Evolutionary conservation across 2,888 invertebrate genomes (phyloP).

Genomic region (Theodoxus fluviatilis): DNA sequence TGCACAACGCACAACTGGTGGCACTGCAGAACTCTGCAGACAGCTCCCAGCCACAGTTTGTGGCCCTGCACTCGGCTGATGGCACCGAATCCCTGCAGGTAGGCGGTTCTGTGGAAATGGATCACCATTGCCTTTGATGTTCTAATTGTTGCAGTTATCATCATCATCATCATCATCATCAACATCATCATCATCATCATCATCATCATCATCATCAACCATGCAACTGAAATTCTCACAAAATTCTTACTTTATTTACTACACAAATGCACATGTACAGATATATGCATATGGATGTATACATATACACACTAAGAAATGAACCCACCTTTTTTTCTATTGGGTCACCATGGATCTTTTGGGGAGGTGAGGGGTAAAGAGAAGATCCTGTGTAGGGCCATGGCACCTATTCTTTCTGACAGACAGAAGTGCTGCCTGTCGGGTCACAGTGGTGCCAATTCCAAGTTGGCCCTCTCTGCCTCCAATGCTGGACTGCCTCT

Average conservation of each 20-base stretch:
- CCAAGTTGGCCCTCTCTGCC: too few relatives aligned
- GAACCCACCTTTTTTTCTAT: too few relatives aligned
- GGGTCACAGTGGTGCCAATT: too few relatives aligned
- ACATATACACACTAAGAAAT: too few relatives aligned
- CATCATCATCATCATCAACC: background rate
- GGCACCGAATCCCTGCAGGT: slow-evolving; percentile 35
- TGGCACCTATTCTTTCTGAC: too few relatives aligned
- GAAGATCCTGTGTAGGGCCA: too few relatives aligned
- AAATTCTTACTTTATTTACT: background rate
- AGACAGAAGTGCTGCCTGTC: too few relatives aligned
- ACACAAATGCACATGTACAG: too few relatives aligned
- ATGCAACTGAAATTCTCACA: background rate
- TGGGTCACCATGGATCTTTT: too few relatives aligned
- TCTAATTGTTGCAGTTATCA: slow-evolving; percentile 17
- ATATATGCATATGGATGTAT: too few relatives aligned
- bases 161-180: slow-evolving; percentile 23
- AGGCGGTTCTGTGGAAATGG: background rate
- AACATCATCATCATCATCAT: background rate
- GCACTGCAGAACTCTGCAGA: slow-evolving; percentile 51
- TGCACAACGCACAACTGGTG: slow-evolving; percentile 43
- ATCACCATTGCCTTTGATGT: slow-evolving; percentile 19
- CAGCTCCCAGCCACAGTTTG: slow-evolving; percentile 49
- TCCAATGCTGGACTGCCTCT: too few relatives aligned
- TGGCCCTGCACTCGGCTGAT: slow-evolving; percentile 52
- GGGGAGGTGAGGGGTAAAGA: too few relatives aligned